Percentiles rank a stretch among this genome's conserved stretches.
phyloP scores from a whole-genome alignment of 2,888 invertebrate genomes.

The Stramonita haemastoma region DNA sequence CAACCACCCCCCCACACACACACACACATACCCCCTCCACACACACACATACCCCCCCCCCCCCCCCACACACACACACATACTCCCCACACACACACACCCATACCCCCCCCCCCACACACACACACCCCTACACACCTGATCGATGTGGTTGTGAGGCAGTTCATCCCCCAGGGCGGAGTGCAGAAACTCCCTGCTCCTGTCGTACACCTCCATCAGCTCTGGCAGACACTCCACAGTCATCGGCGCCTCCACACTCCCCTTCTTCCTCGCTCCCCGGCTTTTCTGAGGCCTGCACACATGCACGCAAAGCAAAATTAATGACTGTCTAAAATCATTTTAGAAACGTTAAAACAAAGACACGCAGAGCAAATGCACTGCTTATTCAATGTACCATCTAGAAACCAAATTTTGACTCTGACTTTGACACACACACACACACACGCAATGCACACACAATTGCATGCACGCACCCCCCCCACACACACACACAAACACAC shows the following conservation, averaged over 20 bases:
- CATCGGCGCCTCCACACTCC: constrained; percentile 48
- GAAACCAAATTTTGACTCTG: no score
- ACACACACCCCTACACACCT: constrained; percentile 65
- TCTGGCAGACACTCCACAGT: constrained; percentile 80
- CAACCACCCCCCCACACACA: neutral
- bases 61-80: neutral
- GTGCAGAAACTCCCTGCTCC: constrained; percentile 83
- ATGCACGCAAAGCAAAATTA: constrained; percentile 11
- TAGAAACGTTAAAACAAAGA: no score
- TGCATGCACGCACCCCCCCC: no score
- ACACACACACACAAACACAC: no score
- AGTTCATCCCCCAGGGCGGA: constrained; percentile 83
- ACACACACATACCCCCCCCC: neutral
- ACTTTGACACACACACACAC: no score
- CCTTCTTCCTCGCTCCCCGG: constrained; percentile 53
- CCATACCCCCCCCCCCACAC: neutral
- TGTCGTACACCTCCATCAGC: constrained; percentile 80
- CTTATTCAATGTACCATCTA: no score
- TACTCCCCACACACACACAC: neutral
- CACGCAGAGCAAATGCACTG: no score
- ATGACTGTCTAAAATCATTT: no score
- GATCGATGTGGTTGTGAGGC: constrained; percentile 84
- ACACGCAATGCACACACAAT: no score
- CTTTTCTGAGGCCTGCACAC: constrained; percentile 34
- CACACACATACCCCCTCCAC: neutral